Evolutionary conservation across 37 sponge, comb jelly and placozoan genomes (phyloP), one percentile per base, ranked within the genome.

Genomic region (Agelas oroides): DNA sequence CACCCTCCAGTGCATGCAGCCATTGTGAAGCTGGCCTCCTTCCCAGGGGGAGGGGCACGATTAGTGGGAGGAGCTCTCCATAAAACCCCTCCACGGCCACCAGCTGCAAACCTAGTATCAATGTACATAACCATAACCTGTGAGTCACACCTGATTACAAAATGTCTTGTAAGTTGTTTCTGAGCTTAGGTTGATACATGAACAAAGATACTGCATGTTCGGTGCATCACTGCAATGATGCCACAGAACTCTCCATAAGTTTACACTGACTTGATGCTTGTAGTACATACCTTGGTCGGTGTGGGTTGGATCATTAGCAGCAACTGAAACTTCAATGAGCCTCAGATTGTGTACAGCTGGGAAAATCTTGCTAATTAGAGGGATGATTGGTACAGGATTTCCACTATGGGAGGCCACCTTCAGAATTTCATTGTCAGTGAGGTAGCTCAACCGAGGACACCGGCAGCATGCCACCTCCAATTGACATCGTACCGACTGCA

Each of bases 41-140:
- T 1, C 74, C 79, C 46, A 90, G 69, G 17, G 92, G 85, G n/a
- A 94, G 76, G 31, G 92, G 84, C 2, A 75, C 68, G 20, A 39
- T 38, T 14, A 94, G 80, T 28, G 68, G 21, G 37, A 94, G 80
- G 20, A 40, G 52, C 61, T 90, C 92, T 12, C 76, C 78, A 62
- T 35, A 41, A 30, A 30, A 53, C 20, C 91, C 90, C 59, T 89
- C 74, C 16, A 93, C 70, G 1, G 39, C 38, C 11, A 78, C 38
- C 21, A 93, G n/a, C 65, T 93, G 91, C 63, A 63, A 63, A 64
- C 94, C 94, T 93, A 28, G n/a, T n/a, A n/a, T 33, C 15, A 56
- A 19, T 31, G 76, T 58, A 74, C 61, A 76, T 46, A 46, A 46
- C 46, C 46, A 46, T 8, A 46, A 8, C 46, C 46, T 12, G 8